Percentiles rank a stretch among this genome's conserved stretches.
Conservation (phyloP, 2,797 vertebrate species). For the Acanthiza pusilla region DNA sequence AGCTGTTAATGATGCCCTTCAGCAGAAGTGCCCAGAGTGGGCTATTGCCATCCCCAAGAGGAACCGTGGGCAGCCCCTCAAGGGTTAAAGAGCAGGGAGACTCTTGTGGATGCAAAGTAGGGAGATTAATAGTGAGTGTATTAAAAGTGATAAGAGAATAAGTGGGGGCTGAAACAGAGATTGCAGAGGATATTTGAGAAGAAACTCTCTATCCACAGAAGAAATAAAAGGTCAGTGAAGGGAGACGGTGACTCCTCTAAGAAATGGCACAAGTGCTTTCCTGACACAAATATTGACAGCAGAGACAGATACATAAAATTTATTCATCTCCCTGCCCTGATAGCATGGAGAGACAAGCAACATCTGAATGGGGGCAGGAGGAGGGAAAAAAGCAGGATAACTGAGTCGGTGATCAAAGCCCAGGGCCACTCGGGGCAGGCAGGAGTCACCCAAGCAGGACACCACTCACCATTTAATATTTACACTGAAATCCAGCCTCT, state of each 20-base stretch:
- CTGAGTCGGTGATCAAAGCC: not conserved
- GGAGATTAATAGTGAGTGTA: not conserved
- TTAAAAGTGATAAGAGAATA: not conserved
- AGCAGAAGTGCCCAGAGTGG: not conserved
- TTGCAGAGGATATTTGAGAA: not conserved
- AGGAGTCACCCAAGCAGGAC: not conserved
- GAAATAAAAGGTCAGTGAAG: conserved; percentile 34
- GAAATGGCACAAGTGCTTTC: conserved; percentile 22
- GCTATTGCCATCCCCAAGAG: fast-evolving
- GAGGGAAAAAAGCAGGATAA: not conserved
- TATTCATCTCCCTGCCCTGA: not conserved
- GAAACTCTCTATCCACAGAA: not conserved
- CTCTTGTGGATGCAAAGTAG: not conserved
- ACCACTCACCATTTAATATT: not conserved
- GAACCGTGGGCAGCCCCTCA: not conserved
- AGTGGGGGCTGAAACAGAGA: not conserved
- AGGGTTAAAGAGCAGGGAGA: not conserved
- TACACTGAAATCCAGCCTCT: not conserved
- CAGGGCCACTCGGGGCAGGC: not conserved
- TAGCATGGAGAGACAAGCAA: not conserved
- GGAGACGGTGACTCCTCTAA: conserved; percentile 20
- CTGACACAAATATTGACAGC: not conserved
- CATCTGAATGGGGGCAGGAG: not conserved
- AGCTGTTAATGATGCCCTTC: not conserved
- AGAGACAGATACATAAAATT: not conserved